Evolutionary conservation across 2,113 vertebrate species (phyloP).

Genomic region (Ailuropoda melanoleuca): DNA sequence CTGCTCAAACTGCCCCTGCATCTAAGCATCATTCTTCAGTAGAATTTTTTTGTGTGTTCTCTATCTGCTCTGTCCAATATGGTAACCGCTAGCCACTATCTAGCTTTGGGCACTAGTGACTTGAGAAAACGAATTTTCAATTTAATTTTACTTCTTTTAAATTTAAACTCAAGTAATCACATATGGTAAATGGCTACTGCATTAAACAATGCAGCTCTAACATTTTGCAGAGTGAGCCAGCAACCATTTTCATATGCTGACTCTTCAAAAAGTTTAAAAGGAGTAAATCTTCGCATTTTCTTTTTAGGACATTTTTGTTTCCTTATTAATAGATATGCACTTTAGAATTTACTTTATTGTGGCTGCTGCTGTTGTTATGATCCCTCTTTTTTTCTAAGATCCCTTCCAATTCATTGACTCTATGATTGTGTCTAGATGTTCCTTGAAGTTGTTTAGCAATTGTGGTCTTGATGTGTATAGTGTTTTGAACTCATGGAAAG

Average conservation of each 20-base stretch:
- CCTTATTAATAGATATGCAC: not conserved
- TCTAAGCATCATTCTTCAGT: not conserved
- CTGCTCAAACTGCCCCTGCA: not conserved
- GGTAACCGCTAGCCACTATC: not conserved
- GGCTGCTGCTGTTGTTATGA: not conserved
- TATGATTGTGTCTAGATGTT: not conserved
- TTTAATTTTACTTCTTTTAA: conserved; percentile 28
- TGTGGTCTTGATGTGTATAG: not conserved
- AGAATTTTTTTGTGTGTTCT: not conserved
- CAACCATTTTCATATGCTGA: not conserved
- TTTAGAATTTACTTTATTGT: not conserved
- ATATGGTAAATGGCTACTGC: not conserved
- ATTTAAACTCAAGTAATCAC: not conserved
- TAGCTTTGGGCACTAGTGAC: not conserved
- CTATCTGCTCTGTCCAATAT: not conserved
- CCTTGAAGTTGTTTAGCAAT: not conserved
- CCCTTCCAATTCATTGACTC: not conserved
- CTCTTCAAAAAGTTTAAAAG: not conserved
- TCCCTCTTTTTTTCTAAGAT: not conserved
- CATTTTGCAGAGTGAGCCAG: not conserved
- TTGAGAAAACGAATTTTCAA: not conserved
- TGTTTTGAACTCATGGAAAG: not conserved
- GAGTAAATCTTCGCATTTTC: not conserved
- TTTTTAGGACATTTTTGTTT: not conserved
- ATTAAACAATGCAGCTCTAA: not conserved